Conservation (phyloP, 1,140 invertebrate species). For the Lepidurus packardi region DNA sequence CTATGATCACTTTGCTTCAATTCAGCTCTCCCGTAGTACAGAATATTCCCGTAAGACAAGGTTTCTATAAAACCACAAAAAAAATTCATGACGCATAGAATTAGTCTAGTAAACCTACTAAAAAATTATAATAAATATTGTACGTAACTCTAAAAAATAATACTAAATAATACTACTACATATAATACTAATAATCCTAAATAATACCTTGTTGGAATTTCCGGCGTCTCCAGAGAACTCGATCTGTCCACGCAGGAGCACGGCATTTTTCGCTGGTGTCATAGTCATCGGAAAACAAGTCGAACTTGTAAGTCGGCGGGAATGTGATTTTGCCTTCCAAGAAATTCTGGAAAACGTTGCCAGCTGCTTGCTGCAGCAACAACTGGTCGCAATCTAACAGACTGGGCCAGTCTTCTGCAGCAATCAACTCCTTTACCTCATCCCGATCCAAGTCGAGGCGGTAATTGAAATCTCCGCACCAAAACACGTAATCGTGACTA, state of each 20-base stretch:
- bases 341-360: conserved; percentile 91
- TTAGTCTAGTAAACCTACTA: conserved; percentile 32
- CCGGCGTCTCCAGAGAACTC: conserved; percentile 81
- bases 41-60: conserved; percentile 68
- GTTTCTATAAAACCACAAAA: conserved; percentile 42
- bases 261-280: conserved; percentile 98
- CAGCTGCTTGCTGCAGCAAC: conserved; percentile 66
- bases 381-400: conserved; percentile 88
- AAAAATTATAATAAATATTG: conserved; percentile 28
- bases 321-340: conserved; percentile 88
- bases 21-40: conserved; percentile 87
- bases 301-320: conserved; percentile 97
- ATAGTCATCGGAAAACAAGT: conserved; percentile 97
- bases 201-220: conserved; percentile 61
- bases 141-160: neutral
- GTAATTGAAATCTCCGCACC: conserved; percentile 99
- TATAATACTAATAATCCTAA: conserved; percentile 43
- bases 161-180: neutral
- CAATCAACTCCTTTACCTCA: conserved; percentile 80
- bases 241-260: conserved; percentile 96
- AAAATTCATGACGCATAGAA: neutral
- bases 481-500: conserved; percentile 97
- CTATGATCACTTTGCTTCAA: conserved; percentile 97
- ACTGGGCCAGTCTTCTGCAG: conserved; percentile 66
- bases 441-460: conserved; percentile 93